Evolutionary conservation across 2,113 vertebrate species (phyloP), one percentile per base, ranked within the genome.

Genomic region (Charina bottae): DNA sequence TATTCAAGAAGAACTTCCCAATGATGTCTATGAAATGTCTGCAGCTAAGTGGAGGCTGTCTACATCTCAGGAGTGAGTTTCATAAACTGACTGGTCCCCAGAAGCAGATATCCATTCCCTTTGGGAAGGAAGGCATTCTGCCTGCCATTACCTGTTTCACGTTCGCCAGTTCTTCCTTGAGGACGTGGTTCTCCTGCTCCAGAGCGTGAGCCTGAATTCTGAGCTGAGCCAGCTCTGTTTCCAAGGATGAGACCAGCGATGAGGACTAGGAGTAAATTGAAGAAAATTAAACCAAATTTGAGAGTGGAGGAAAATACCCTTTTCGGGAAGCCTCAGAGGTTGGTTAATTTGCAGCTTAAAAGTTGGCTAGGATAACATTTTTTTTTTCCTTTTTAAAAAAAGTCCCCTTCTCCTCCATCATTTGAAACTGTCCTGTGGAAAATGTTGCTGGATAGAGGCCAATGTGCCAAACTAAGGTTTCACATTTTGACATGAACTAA

Each of bases 101-200:
- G 83, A 85, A 85, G 13, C 11, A 24, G 24, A 53, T 21, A 2
- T 13, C 24, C 11, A 85, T 11, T n/a, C 49, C 53, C 85, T n/a
- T 55, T 33, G 17, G 54, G 85, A n/a, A 87, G 24, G 28, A 58
- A 23, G n/a, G 7, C 2, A 9, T 58, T 87, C 26, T n/a, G n/a
- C 13, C 60, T n/a, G 49, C 0, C 86, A 93, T 19, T 87, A 98
- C 98, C 94, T 97, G 96, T 49, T 98, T 97, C 28, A 95, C 89
- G 94, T 96, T 96, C 90, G 97, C 96, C 23, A 98, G 97, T 94
- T 98, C 98, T 90, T 97, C 97, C 86, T 97, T 97, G 85, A 99
- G 98, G 93, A 98, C 94, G 46, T 93, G 83, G 90, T 98, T 99
- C 94, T 98, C 98, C 92, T 98, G 97, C 94, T 99, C 97, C 95